Evolutionary conservation across 1,140 invertebrate genomes (phyloP).

Genomic region (Coptotermes formosanus): DNA sequence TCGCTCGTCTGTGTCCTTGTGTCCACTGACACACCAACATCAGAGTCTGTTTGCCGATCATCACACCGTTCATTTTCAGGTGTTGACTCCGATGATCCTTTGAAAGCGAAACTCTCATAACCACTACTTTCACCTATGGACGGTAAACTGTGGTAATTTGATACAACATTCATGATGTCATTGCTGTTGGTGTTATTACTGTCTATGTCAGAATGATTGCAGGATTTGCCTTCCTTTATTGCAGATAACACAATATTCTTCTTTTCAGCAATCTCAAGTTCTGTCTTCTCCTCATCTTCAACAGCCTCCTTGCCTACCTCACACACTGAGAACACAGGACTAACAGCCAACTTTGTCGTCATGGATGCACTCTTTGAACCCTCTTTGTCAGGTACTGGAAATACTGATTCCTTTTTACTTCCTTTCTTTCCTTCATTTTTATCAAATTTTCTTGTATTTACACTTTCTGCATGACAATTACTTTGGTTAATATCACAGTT

Average conservation of each 20-base stretch:
- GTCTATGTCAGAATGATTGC: background rate
- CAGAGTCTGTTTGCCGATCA: constrained; percentile 35
- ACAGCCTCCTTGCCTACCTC: too few relatives aligned
- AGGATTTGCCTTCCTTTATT: constrained; percentile 1
- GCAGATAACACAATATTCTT: background rate
- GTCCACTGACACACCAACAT: constrained; percentile 34
- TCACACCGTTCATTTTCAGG: constrained; percentile 44
- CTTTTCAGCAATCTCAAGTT: background rate
- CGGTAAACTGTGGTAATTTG: constrained; percentile 55
- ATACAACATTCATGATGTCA: background rate
- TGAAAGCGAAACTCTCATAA: constrained; percentile 77
- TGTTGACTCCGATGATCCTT: constrained; percentile 49
- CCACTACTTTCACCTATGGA: constrained; percentile 80
- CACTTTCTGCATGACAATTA: constrained; percentile 16
- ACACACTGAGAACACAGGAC: background rate
- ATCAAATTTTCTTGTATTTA: background rate
- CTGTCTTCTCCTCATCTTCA: background rate
- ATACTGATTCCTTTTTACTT: background rate
- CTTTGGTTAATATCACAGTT: constrained; percentile 34
- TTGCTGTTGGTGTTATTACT: background rate
- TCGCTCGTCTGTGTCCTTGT: background rate
- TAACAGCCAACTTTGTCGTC: background rate
- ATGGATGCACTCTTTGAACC: background rate
- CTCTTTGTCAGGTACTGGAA: background rate
- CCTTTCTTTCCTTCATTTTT: background rate